These are phyloP conservation scores for Melanerpes formicivorus DNA, from an alignment of 2,113 vertebrate species.

Conservation along the genomic window DNA sequence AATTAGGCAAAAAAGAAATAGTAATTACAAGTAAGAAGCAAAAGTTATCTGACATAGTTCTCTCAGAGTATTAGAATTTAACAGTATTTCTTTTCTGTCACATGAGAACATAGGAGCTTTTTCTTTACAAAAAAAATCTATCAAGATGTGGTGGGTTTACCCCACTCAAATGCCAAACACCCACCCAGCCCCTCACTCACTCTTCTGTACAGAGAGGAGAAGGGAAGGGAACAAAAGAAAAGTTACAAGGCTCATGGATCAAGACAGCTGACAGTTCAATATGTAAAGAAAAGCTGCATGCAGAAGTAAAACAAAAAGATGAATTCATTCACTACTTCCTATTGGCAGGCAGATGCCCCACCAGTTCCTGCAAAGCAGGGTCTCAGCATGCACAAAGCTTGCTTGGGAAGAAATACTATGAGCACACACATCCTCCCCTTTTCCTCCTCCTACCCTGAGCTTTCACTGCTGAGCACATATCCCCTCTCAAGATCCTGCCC, in stretches of 20 bases:
- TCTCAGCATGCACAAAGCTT: fast-evolving
- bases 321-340: neutral
- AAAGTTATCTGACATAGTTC: neutral
- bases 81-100: neutral
- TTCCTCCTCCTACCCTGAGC: neutral
- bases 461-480: no score
- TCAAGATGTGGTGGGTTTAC: neutral
- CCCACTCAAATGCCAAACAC: neutral
- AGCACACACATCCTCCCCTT: neutral
- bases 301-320: neutral
- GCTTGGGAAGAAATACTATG: neutral
- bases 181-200: neutral
- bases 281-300: neutral
- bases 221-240: neutral
- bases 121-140: neutral
- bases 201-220: neutral
- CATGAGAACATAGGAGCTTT: neutral
- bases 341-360: neutral
- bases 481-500: neutral
- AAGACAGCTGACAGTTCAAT: neutral
- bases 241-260: neutral
- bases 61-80: neutral
- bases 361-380: neutral
- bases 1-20: neutral
- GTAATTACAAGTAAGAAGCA: neutral